These are phyloP conservation scores for Agrilus planipennis DNA, from an alignment of 1,140 invertebrate genomes.

Conservation along the genomic window DNA sequence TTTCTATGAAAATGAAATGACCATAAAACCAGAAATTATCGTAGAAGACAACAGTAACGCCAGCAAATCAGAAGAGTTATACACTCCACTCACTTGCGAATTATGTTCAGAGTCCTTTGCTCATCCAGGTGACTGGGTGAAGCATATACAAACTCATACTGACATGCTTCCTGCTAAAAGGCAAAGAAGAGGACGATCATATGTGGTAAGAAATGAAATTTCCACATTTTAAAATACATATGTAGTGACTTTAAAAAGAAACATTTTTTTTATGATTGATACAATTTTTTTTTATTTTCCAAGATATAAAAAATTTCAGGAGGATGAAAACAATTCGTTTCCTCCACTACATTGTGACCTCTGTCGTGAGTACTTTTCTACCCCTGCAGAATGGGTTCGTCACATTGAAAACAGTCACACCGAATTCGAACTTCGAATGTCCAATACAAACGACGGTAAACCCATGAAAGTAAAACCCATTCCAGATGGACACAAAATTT, in stretches of 20 bases:
- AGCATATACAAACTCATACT: constrained; percentile 63
- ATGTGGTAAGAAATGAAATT: constrained; percentile 34
- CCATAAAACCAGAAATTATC: constrained; percentile 40
- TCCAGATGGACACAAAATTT: constrained; percentile 42
- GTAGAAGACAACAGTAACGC: constrained; percentile 36
- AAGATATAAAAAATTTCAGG: constrained; percentile 31
- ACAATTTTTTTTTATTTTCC: constrained; percentile 10
- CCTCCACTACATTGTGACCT: constrained; percentile 63
- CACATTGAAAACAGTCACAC: constrained; percentile 73
- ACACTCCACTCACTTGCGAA: constrained; percentile 66
- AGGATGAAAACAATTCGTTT: constrained; percentile 53
- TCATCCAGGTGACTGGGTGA: constrained; percentile 66
- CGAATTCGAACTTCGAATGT: constrained; percentile 67
- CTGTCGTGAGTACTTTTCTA: constrained; percentile 68
- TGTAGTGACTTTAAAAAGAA: too few relatives aligned
- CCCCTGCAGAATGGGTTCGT: constrained; percentile 71
- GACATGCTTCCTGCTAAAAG: constrained; percentile 42
- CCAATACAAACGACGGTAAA: constrained; percentile 52
- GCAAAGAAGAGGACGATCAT: constrained; percentile 36
- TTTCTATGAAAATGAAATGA: constrained; percentile 42
- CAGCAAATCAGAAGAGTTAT: constrained; percentile 37
- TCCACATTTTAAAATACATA: not conserved
- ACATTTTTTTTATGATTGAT: constrained; percentile 1
- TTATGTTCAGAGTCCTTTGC: constrained; percentile 73
- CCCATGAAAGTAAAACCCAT: not conserved